phyloP scores from a whole-genome alignment of 2,888 invertebrate genomes.

The Monochamus alternatus region DNA sequence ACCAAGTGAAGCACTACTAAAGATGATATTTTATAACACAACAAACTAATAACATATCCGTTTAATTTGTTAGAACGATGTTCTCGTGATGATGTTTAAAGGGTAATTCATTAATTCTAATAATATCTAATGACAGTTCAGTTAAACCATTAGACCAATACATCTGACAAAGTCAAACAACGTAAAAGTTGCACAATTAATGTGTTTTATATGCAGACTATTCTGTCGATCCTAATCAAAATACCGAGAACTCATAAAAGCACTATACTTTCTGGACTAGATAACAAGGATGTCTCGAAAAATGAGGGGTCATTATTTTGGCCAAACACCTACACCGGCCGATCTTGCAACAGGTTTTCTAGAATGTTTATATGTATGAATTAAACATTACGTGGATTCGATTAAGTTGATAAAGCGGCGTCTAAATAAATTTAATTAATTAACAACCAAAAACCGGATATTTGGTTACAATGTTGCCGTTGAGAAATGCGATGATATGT shows the following conservation, averaged over 20 bases:
- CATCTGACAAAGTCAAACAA: too few species aligned
- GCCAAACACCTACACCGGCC: conserved; percentile 29
- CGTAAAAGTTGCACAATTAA: too few species aligned
- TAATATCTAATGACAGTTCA: too few species aligned
- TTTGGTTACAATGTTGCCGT: conserved; percentile 25
- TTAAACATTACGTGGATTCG: conserved; percentile 37
- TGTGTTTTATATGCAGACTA: too few species aligned
- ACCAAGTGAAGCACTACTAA: too few species aligned
- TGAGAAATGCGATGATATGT: conserved; percentile 17
- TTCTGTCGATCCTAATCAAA: too few species aligned
- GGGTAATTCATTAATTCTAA: too few species aligned
- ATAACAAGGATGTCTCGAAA: neutral
- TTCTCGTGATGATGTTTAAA: too few species aligned
- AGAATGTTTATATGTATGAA: conserved; percentile 32
- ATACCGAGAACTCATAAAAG: neutral
- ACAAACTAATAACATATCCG: too few species aligned
- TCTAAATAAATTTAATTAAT: conserved; percentile 33
- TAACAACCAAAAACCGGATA: conserved; percentile 30
- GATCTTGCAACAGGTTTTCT: conserved; percentile 35
- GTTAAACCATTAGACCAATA: too few species aligned
- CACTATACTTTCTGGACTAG: neutral
- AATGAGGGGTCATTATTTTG: neutral
- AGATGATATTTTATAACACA: too few species aligned
- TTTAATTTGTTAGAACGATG: too few species aligned
- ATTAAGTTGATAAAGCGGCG: conserved; percentile 33